Conservation (phyloP, 1,140 invertebrate genomes). For the Atopsyche davidsoni region DNA sequence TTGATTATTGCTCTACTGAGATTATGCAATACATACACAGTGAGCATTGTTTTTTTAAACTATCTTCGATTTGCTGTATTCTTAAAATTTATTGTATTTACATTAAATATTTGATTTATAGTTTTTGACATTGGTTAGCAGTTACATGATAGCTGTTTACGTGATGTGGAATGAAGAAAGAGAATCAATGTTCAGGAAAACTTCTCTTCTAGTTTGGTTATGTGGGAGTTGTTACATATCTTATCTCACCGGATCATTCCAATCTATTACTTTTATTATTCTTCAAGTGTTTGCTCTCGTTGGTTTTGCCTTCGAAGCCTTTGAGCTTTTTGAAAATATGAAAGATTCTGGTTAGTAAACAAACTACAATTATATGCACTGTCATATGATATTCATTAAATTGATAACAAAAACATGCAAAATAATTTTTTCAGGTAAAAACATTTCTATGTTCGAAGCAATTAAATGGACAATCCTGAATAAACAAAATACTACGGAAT, state of each 20-base stretch:
- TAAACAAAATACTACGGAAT: slow-evolving; percentile 19
- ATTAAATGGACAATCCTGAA: slow-evolving; percentile 25
- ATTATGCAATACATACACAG: slow-evolving; percentile 43
- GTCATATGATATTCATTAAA: background rate
- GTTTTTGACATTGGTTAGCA: slow-evolving; percentile 29
- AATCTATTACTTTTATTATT: slow-evolving; percentile 53
- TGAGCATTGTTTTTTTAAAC: slow-evolving; percentile 32
- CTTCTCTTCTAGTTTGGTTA: slow-evolving; percentile 56
- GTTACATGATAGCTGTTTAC: slow-evolving; percentile 44
- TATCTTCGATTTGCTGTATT: background rate
- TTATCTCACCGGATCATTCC: slow-evolving; percentile 52
- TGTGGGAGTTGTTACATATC: slow-evolving; percentile 55
- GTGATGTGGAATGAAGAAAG: slow-evolving; percentile 56
- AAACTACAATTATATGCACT: background rate
- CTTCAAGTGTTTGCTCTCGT: slow-evolving; percentile 39
- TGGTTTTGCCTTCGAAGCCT: slow-evolving; percentile 40
- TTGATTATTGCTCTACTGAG: slow-evolving; percentile 41
- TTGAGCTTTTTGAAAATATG: slow-evolving; percentile 14
- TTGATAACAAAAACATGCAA: background rate
- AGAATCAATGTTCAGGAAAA: slow-evolving; percentile 49
- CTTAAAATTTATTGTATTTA: background rate
- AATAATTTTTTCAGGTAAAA: slow-evolving; percentile 17
- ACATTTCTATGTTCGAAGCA: slow-evolving; percentile 19
- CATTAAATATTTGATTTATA: slow-evolving; percentile 17
- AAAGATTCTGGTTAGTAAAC: slow-evolving; percentile 8